Evolutionary conservation across 2,797 vertebrate genomes (phyloP), one percentile per base, ranked within the genome.

Genomic region (Sebastes matsubarae): DNA sequence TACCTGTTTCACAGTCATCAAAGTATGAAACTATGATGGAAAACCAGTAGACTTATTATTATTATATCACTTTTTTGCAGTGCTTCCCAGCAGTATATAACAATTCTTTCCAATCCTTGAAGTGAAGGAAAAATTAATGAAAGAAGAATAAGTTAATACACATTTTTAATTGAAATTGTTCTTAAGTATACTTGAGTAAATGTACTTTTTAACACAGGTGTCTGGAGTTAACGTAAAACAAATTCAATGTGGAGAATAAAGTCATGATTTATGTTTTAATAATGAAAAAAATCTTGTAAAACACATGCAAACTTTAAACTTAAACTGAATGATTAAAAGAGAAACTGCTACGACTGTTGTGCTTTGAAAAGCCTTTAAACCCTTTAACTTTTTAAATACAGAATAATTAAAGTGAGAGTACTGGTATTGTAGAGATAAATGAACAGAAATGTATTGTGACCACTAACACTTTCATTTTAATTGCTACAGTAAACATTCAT

Each of bases 401-500:
- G n/a, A 42, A 67, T 4, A 68, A 42, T 66, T 1, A 4, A 58
- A 4, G 4, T 27, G 52, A 32, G 20, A 67, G 24, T 2, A 46
- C 1, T 20, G 4, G 0, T 4, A 24, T 54, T 34, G 42, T n/a
- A 30, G 27, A n/a, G 14, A 29, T 8, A 34, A 50, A 63, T 29
- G 8, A 61, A 72, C 12, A 79, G 11, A 71, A 50, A 68, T 61
- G 13, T 61, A 3, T 22, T 13, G 22, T 2, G 32, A 38, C 13
- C 22, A 50, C 11, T 8, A 58, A 24, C n/a, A 32, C 58, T 77
- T 25, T 65, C 2, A 29, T 72, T 46, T 66, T 6, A 7, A 77
- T 20, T 60, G 69, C 29, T 67, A 74, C 36, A 46, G 63, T 57
- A 0, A 6, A 68, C 90, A 93, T 92, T 94, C 89, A 88, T 30